These are phyloP conservation scores for Bombyx mandarina DNA, from an alignment of 1,140 invertebrate genomes.

Conservation along the genomic window DNA sequence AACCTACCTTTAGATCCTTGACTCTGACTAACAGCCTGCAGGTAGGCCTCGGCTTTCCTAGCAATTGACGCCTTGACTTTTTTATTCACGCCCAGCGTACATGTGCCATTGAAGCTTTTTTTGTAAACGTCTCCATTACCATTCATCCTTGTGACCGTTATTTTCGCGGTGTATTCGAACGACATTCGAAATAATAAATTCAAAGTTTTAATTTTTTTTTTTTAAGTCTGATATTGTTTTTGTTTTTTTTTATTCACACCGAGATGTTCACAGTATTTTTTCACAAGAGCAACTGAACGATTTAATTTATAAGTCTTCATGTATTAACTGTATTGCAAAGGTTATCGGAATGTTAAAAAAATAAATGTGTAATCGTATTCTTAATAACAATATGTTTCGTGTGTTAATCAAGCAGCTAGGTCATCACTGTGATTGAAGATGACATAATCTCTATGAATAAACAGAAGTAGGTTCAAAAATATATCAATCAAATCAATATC, in stretches of 20 bases:
- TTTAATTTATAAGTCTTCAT: slow-evolving; percentile 1
- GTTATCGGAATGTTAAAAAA: slow-evolving; percentile 23
- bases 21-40: slow-evolving; percentile 47
- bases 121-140: slow-evolving; percentile 30
- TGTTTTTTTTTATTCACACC: slow-evolving; percentile 1
- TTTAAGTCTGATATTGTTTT: background rate
- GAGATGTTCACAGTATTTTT: slow-evolving; percentile 16
- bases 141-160: slow-evolving; percentile 31
- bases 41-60: slow-evolving; percentile 46
- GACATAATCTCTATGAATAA: no score
- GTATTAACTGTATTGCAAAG: slow-evolving; percentile 17
- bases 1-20: slow-evolving; percentile 27
- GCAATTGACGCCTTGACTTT: slow-evolving; percentile 35
- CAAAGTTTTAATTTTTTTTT: background rate
- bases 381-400: no score
- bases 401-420: no score
- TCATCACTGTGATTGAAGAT: no score
- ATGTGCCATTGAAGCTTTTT: slow-evolving; percentile 36
- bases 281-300: slow-evolving; percentile 12
- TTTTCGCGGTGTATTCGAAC: slow-evolving; percentile 33
- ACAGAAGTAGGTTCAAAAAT: no score
- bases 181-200: slow-evolving; percentile 13
- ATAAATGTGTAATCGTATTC: no score
- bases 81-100: slow-evolving; percentile 34
- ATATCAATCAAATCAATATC: no score